phyloP scores from a whole-genome alignment of 1,140 invertebrate genomes.

The Drosophila arawakana region DNA sequence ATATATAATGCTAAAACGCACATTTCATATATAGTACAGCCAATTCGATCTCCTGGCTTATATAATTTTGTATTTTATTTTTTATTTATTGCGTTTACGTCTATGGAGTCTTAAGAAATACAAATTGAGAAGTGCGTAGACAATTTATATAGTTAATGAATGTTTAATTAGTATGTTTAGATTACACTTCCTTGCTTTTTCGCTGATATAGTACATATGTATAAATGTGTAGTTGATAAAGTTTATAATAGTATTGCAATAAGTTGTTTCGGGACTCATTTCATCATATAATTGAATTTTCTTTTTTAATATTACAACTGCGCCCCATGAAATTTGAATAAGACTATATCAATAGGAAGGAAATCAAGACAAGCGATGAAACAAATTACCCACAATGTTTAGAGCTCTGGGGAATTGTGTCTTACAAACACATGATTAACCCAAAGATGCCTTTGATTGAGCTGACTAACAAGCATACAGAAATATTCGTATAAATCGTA shows the following conservation, averaged over 20 bases:
- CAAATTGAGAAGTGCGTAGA: constrained; percentile 27
- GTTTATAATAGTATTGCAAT: constrained; percentile 69
- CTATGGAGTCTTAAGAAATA: constrained; percentile 26
- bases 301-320: constrained; percentile 20
- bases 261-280: constrained; percentile 31
- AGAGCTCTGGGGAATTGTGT: constrained; percentile 16
- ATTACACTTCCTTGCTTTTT: constrained; percentile 10
- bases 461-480: constrained; percentile 1
- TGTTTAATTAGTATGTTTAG: constrained; percentile 36
- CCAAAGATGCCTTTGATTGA: constrained; percentile 19
- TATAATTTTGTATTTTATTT: constrained; percentile 11
- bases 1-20: constrained; percentile 70
- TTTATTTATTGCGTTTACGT: constrained; percentile 37
- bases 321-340: constrained; percentile 24
- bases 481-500: constrained; percentile 16
- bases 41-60: constrained; percentile 25
- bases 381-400: background rate
- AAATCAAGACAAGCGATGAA: constrained; percentile 19
- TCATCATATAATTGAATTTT: constrained; percentile 1
- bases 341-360: constrained; percentile 39
- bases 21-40: constrained; percentile 45
- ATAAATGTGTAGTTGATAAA: constrained; percentile 33
- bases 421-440: constrained; percentile 45
- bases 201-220: constrained; percentile 43
- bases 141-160: constrained; percentile 12